These are phyloP conservation scores for Pteria penguin DNA, from an alignment of 2,888 invertebrate species.

Conservation along the genomic window DNA sequence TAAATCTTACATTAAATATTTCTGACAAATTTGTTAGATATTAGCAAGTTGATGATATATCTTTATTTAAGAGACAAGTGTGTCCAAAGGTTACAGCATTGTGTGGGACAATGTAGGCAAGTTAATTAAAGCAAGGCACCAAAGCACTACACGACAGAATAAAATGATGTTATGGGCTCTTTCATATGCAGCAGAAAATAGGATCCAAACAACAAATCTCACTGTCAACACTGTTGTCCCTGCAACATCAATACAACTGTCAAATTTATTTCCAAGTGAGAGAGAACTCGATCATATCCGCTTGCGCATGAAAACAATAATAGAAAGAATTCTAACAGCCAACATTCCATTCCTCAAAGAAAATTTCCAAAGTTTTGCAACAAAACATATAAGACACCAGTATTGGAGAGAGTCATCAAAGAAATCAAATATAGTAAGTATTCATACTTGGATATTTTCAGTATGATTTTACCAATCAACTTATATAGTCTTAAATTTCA, in stretches of 20 bases:
- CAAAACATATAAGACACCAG: conserved; percentile 17
- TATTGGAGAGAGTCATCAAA: conserved; percentile 28
- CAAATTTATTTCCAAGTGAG: conserved; percentile 18
- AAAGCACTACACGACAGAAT: conserved; percentile 39
- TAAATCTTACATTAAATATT: too few relatives aligned
- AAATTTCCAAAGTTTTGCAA: not conserved
- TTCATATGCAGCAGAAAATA: conserved; percentile 34
- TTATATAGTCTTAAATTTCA: too few relatives aligned
- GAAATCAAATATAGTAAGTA: conserved; percentile 25
- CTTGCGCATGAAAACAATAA: conserved; percentile 23
- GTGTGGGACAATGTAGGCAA: conserved; percentile 48
- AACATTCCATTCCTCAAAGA: conserved; percentile 18
- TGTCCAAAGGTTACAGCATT: conserved; percentile 31
- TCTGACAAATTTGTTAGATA: too few relatives aligned
- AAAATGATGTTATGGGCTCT: conserved; percentile 46
- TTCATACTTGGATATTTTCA: too few relatives aligned
- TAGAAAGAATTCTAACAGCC: conserved; percentile 18
- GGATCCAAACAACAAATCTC: conserved; percentile 28
- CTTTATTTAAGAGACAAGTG: too few relatives aligned
- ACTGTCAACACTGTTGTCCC: not conserved
- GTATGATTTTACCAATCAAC: too few relatives aligned
- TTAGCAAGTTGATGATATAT: too few relatives aligned
- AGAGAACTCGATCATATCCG: conserved; percentile 18
- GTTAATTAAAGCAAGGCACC: conserved; percentile 35
- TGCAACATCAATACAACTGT: conserved; percentile 29